Evolutionary conservation across 2,113 vertebrate genomes (phyloP).

Genomic region (Puma concolor): DNA sequence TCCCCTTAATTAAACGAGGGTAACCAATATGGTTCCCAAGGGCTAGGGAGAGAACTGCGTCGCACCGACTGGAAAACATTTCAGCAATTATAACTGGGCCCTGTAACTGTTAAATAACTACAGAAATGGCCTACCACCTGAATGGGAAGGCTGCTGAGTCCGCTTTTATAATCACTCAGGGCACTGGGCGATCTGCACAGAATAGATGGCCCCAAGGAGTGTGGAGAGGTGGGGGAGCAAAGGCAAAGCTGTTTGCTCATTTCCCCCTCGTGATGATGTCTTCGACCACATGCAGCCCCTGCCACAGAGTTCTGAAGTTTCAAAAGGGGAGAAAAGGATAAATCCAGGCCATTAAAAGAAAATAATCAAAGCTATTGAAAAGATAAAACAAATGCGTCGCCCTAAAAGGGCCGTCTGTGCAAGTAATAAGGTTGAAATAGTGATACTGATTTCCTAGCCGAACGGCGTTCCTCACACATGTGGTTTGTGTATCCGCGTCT

Average conservation of each 20-base stretch:
- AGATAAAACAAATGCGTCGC: constrained; percentile 79
- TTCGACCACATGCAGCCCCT: constrained; percentile 38
- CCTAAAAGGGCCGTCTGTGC: constrained; percentile 73
- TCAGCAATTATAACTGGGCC: not conserved
- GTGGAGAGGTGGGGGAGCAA: not conserved
- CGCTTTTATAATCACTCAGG: not conserved
- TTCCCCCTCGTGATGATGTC: constrained; percentile 4
- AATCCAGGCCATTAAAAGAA: constrained; percentile 75
- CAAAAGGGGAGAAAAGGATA: constrained; percentile 67
- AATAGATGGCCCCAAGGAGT: not conserved
- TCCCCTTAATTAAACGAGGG: constrained; percentile 58
- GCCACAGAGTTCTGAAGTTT: constrained; percentile 59
- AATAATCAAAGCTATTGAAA: constrained; percentile 83
- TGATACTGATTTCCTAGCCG: constrained; percentile 80
- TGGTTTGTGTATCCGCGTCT: constrained; percentile 86
- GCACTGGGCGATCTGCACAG: not conserved
- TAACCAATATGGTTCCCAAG: not conserved
- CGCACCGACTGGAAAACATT: not conserved
- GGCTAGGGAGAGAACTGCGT: not conserved
- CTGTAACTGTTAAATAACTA: not conserved
- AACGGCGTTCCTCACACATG: constrained; percentile 85
- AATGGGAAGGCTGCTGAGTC: not conserved
- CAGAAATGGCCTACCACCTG: not conserved
- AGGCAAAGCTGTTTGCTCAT: constrained; percentile 46
- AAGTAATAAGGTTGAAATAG: constrained; percentile 81